Base-by-base conservation (phyloP, 2,888 invertebrate species). In the Tetragonula carbonaria region DNA sequence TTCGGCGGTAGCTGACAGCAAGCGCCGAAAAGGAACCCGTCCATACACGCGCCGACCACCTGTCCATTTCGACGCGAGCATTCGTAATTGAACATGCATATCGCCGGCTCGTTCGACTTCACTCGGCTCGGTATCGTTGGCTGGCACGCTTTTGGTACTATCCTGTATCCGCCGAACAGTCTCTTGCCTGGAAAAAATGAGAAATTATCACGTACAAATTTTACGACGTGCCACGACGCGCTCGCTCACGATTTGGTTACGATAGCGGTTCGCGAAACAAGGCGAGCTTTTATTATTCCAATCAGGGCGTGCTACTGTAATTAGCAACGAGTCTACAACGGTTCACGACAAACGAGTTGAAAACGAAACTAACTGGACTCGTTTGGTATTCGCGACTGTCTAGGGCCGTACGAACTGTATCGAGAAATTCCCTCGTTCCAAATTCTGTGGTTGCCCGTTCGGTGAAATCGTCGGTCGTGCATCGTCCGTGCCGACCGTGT, bases 11-110 rank as follows among this genome's bases (percentile, higher is more conserved):
- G 95, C 91, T 97, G 97, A 92, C 98, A 98, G 94, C 98, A 98
- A 0, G 98, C 98, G 2, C 98, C 98, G 91, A 98, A 98, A n/a
- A 98, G 95, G 93, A 98, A 98, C 0, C 98, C 98, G 92, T 98
- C 98, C 97, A 98, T 98, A 92, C 98, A 98, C 0, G 98, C 97
- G 0, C 98, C 98, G 0, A 98, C 97, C 88, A 98, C 97, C 93
- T 97, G 96, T 0, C 98, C 98, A 0, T 96, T 96, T 85, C 97
- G 95, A 89, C 97, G 97, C 0, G 96, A 95, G 93, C 98, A 98
- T 93, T 98, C 98, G 92, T 98, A 98, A 95, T 98, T 98, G 95
- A 98, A 98, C 98, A 98, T 98, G 95, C 98, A 98, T 92, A 98
- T 97, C 62, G 97, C 97, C 63, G 97, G 97, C 0, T 97, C 97